phyloP scores from a whole-genome alignment of 1,140 invertebrate genomes.

The Drosophila ogumai region DNA sequence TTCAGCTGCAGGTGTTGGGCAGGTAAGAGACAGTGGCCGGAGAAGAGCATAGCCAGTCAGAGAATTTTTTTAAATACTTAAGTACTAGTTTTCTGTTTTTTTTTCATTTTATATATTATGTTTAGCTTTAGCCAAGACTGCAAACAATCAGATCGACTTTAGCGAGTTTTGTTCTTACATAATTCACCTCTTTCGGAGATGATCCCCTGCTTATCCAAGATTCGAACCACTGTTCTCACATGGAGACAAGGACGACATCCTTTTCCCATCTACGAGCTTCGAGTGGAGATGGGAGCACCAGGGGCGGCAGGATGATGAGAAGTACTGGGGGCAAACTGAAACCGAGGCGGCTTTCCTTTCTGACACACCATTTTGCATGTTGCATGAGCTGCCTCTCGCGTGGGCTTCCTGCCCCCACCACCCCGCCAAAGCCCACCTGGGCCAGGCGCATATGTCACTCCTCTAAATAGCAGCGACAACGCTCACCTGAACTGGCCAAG shows the following conservation, averaged over 20 bases:
- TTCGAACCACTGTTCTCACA: constrained; percentile 9
- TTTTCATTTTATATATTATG: not conserved
- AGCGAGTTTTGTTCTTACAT: not conserved
- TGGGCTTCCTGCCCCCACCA: constrained; percentile 3
- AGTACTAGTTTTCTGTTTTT: too few species aligned
- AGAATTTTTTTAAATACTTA: not conserved
- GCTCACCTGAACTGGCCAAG: constrained; percentile 58
- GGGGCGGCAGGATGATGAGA: not conserved
- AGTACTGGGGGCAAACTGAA: constrained; percentile 25
- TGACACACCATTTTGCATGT: constrained; percentile 76
- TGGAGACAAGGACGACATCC: constrained; percentile 6
- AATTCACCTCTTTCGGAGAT: not conserved
- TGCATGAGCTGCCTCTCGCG: constrained; percentile 51
- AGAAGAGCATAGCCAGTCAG: accelerated
- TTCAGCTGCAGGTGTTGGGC: constrained; percentile 45
- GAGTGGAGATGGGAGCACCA: not conserved
- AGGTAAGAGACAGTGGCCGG: constrained; percentile 10
- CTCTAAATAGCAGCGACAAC: constrained; percentile 75
- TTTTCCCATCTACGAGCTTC: constrained; percentile 15
- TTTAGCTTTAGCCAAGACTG: too few species aligned
- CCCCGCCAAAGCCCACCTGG: constrained; percentile 13
- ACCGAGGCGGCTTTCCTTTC: constrained; percentile 67
- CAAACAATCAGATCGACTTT: not conserved
- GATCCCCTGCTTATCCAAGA: not conserved
- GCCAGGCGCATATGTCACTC: constrained; percentile 69